phyloP scores from a whole-genome alignment of 2,113 vertebrate genomes.

The Atherinomorus stipes region DNA sequence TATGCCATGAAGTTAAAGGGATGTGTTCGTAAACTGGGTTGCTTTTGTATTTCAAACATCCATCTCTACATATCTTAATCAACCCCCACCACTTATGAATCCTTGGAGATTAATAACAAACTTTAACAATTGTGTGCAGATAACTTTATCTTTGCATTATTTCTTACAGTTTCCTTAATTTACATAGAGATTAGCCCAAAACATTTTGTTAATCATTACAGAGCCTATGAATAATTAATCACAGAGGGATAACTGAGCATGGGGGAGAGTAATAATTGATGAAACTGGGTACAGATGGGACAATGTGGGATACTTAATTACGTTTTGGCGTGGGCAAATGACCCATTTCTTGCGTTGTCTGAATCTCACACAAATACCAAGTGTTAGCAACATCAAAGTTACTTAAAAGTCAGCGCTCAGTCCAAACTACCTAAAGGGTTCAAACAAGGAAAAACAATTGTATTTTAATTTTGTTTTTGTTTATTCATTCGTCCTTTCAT shows the following conservation, averaged over 20 bases:
- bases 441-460: neutral
- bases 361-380: constrained; percentile 11
- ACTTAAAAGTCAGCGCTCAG: rapidly evolving
- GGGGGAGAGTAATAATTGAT: constrained; percentile 70
- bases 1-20: neutral
- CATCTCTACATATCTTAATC: neutral
- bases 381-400: neutral
- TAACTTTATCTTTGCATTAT: constrained; percentile 32
- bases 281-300: constrained; percentile 61
- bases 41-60: neutral
- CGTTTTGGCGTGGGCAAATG: constrained; percentile 38
- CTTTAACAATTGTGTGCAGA: constrained; percentile 34
- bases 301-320: constrained; percentile 56
- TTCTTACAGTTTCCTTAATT: constrained; percentile 42
- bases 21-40: neutral
- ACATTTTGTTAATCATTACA: constrained; percentile 66
- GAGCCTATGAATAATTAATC: constrained; percentile 70
- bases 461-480: neutral
- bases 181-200: constrained; percentile 55
- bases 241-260: constrained; percentile 50
- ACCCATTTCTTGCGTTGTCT: constrained; percentile 44
- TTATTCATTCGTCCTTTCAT: neutral
- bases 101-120: constrained; percentile 21
- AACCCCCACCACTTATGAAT: neutral
- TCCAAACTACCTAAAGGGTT: neutral